These are phyloP conservation scores for Asarcornis scutulata DNA, from an alignment of 2,113 vertebrate genomes.

Conservation along the genomic window DNA sequence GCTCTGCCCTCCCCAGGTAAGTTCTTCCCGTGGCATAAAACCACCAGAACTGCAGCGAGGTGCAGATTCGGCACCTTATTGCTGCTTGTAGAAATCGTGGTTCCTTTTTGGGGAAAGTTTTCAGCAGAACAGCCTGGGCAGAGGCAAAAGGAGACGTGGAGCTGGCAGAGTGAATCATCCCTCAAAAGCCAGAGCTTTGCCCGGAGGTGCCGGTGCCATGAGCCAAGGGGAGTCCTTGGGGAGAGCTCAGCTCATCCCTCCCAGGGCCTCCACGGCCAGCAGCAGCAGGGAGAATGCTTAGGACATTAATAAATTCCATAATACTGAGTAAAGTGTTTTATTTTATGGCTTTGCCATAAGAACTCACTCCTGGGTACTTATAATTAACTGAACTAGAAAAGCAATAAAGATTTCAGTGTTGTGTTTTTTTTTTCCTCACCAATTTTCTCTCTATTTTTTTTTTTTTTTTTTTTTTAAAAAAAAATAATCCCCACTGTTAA, in stretches of 20 bases:
- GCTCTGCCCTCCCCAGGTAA: neutral
- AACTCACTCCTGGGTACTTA: neutral
- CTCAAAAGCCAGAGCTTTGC: neutral
- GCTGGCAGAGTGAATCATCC: neutral
- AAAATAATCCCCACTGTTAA: neutral
- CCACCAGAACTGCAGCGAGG: neutral
- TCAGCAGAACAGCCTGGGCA: neutral
- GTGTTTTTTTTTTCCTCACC: neutral
- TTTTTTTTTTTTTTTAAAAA: neutral
- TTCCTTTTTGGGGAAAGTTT: fast-evolving
- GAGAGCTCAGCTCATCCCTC: neutral
- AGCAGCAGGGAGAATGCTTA: neutral
- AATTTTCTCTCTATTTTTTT: neutral
- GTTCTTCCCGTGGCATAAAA: neutral
- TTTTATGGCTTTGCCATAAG: conserved; percentile 8
- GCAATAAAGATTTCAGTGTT: neutral
- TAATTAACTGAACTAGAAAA: conserved; percentile 8
- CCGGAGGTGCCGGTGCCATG: neutral
- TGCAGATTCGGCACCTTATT: neutral
- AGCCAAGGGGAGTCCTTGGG: neutral
- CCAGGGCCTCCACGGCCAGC: neutral
- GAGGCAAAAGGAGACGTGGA: neutral
- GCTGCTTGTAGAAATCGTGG: neutral
- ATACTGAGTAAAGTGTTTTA: neutral
- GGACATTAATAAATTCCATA: neutral